Evolutionary conservation across 2,888 invertebrate species (phyloP).

Genomic region (Odontothrips loti): DNA sequence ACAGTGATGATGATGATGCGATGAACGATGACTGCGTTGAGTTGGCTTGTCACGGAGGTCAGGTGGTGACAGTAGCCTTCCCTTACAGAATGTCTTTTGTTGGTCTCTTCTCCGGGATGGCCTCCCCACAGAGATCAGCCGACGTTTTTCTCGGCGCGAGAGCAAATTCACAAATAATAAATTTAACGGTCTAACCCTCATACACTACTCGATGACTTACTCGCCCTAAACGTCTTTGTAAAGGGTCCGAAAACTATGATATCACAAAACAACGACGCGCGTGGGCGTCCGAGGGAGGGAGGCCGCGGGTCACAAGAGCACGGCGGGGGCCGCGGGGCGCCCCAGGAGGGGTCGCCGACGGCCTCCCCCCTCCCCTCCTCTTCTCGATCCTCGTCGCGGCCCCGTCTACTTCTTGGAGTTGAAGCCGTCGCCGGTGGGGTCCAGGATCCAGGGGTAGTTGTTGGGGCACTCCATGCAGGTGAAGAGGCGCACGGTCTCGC

Average conservation of each 20-base stretch:
- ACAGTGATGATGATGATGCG: no score
- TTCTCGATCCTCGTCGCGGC: not conserved
- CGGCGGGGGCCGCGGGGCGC: no score
- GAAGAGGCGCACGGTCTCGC: constrained; percentile 85
- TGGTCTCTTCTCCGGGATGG: no score
- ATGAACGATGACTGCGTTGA: no score
- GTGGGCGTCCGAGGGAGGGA: not conserved
- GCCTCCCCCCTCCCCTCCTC: not conserved
- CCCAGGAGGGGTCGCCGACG: no score
- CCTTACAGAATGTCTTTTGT: no score
- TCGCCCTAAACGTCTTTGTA: not conserved
- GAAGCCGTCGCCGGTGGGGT: constrained; percentile 92
- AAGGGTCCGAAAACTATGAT: constrained; percentile 12
- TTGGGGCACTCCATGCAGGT: constrained; percentile 95
- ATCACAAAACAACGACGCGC: constrained; percentile 16
- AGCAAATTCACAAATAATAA: no score
- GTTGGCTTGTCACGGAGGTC: no score
- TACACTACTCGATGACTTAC: constrained; percentile 8
- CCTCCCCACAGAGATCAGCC: no score
- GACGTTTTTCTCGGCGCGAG: no score
- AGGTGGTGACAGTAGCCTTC: no score
- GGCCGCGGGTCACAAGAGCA: not conserved
- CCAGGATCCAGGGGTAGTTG: constrained; percentile 91
- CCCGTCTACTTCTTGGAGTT: constrained; percentile 61
- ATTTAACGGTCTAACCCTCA: not conserved